Conservation (phyloP, 2,888 invertebrate species). For the Eupelmus urozonus region DNA sequence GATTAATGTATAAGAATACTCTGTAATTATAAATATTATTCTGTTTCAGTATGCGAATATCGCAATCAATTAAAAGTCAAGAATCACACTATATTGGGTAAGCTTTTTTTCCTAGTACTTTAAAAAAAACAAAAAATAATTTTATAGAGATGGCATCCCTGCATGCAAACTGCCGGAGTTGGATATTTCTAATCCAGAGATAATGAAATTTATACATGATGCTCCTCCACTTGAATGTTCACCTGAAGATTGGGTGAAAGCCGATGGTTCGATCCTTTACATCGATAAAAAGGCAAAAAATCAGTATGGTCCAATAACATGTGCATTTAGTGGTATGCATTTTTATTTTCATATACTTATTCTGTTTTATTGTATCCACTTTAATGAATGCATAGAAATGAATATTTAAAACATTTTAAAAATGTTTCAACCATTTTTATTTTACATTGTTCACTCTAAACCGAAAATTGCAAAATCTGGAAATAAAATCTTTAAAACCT, state of each 20-base stretch:
- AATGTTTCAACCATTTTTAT: too few relatives aligned
- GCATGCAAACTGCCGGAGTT: slow-evolving; percentile 84
- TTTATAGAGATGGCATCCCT: slow-evolving; percentile 69
- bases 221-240: slow-evolving; percentile 84
- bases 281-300: slow-evolving; percentile 79
- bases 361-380: too few relatives aligned
- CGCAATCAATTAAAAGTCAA: slow-evolving; percentile 70
- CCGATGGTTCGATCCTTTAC: slow-evolving; percentile 77
- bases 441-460: too few relatives aligned
- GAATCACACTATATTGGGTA: slow-evolving; percentile 65
- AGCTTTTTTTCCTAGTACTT: background rate
- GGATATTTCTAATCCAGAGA: slow-evolving; percentile 84
- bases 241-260: slow-evolving; percentile 87
- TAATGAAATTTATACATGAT: slow-evolving; percentile 84
- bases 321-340: slow-evolving; percentile 70
- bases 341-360: too few relatives aligned
- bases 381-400: too few relatives aligned
- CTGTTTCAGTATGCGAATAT: slow-evolving; percentile 69
- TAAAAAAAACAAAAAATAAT: background rate
- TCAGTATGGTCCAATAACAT: slow-evolving; percentile 75
- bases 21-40: slow-evolving; percentile 5
- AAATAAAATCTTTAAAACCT: too few relatives aligned
- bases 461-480: too few relatives aligned
- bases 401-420: too few relatives aligned
- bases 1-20: too few relatives aligned